Evolutionary conservation across 92 coral and sea anemone species (phyloP).

Genomic region (Pocillopora grandis): DNA sequence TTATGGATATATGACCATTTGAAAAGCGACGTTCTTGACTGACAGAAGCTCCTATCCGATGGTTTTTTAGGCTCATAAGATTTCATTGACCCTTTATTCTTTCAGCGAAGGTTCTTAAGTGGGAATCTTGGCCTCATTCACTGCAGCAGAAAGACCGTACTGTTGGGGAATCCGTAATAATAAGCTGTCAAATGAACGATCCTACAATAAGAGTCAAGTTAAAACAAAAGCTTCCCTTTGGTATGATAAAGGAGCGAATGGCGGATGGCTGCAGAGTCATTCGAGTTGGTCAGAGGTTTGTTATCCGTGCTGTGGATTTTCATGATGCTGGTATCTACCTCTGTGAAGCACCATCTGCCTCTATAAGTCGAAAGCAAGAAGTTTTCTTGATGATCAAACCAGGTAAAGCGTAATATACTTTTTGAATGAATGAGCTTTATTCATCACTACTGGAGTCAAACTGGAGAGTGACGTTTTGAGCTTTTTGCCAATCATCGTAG

Average conservation of each 20-base stretch:
- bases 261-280: conserved; percentile 67
- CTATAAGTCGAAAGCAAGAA: conserved; percentile 6
- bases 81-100: background rate
- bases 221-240: conserved; percentile 13
- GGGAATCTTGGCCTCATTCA: conserved; percentile 33
- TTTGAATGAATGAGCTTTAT: background rate
- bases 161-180: conserved; percentile 42
- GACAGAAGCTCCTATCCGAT: no score
- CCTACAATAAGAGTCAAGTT: conserved; percentile 54
- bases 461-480: background rate
- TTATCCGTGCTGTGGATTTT: conserved; percentile 58
- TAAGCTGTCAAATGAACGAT: conserved; percentile 63
- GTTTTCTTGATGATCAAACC: conserved; percentile 16
- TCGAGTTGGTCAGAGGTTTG: conserved; percentile 61
- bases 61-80: no score
- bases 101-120: conserved; percentile 37
- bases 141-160: background rate
- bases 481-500: background rate
- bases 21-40: no score
- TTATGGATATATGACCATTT: no score
- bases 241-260: conserved; percentile 22
- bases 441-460: background rate
- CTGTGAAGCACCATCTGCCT: conserved; percentile 55
- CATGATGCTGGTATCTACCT: conserved; percentile 61
- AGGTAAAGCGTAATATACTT: conserved; percentile 3